Conservation (phyloP, 2,888 invertebrate genomes). For the Lepidochitona cinerea region DNA sequence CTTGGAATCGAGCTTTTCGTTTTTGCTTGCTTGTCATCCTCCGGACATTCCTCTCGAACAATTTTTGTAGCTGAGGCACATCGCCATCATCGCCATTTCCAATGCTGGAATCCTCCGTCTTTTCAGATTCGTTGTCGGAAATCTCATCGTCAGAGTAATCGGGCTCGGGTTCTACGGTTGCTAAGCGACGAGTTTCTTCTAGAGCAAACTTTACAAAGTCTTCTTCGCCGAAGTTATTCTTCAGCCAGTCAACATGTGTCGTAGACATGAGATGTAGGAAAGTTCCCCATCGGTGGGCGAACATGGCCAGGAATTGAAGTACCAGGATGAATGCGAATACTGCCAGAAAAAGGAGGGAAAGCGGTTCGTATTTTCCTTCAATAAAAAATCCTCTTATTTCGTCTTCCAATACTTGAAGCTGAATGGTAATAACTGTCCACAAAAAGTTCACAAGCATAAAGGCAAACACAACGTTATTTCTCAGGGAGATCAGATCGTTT, state of each 20-base stretch:
- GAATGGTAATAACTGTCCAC: conserved; percentile 98
- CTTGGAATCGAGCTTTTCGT: neutral
- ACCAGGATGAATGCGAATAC: conserved; percentile 56
- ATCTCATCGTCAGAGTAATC: conserved; percentile 49
- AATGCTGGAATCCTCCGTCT: neutral
- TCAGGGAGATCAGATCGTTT: conserved; percentile 47
- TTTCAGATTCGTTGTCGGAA: neutral
- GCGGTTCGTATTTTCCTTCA: conserved; percentile 56
- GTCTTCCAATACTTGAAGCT: conserved; percentile 84
- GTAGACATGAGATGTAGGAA: conserved; percentile 63
- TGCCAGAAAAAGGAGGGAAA: conserved; percentile 55
- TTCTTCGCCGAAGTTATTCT: conserved; percentile 53
- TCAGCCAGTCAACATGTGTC: conserved; percentile 58
- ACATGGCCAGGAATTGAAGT: conserved; percentile 59
- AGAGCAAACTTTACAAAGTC: conserved; percentile 61
- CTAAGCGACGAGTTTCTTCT: conserved; percentile 54
- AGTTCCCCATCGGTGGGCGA: conserved; percentile 62
- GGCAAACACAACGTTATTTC: conserved; percentile 62
- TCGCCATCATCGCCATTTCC: conserved; percentile 23
- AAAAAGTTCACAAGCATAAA: conserved; percentile 95
- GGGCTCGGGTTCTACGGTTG: conserved; percentile 54
- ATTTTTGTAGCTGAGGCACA: conserved; percentile 4
- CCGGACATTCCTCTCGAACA: neutral
- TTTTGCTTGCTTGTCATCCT: neutral
- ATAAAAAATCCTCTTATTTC: conserved; percentile 78